Conservation (phyloP, 2,113 vertebrate genomes). For the Patagioenas fasciata region DNA sequence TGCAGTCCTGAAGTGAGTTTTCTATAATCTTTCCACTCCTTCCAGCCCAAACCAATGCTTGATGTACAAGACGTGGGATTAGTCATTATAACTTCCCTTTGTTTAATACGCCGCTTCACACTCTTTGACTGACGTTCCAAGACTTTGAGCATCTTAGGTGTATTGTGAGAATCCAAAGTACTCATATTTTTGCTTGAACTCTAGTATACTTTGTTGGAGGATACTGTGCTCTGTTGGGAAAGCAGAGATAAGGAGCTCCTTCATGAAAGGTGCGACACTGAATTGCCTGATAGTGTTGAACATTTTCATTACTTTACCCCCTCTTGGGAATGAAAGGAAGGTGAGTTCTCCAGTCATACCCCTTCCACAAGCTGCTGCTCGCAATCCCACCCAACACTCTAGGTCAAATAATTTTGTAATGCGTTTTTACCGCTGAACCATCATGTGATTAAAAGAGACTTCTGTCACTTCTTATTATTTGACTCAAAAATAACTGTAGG, state of each 20-base stretch:
- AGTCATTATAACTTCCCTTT: neutral
- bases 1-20: neutral
- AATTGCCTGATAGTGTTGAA: neutral
- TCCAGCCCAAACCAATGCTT: neutral
- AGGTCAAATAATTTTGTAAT: neutral
- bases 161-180: neutral
- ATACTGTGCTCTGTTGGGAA: neutral
- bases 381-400: neutral
- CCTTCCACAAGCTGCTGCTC: neutral
- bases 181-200: neutral
- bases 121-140: neutral
- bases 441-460: neutral
- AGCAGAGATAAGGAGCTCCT: neutral
- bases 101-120: neutral
- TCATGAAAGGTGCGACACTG: neutral
- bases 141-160: neutral
- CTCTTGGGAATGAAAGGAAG: neutral
- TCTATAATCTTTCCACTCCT: neutral
- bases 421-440: neutral
- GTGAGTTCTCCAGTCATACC: neutral
- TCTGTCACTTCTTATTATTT: neutral
- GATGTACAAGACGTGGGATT: neutral
- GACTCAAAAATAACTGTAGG: neutral
- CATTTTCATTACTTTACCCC: neutral
- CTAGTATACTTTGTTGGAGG: neutral